Percentiles rank a stretch among this genome's conserved stretches.
Evolutionary conservation across 2,113 vertebrate species (phyloP).

Genomic region (Himantopus leucocephalus): DNA sequence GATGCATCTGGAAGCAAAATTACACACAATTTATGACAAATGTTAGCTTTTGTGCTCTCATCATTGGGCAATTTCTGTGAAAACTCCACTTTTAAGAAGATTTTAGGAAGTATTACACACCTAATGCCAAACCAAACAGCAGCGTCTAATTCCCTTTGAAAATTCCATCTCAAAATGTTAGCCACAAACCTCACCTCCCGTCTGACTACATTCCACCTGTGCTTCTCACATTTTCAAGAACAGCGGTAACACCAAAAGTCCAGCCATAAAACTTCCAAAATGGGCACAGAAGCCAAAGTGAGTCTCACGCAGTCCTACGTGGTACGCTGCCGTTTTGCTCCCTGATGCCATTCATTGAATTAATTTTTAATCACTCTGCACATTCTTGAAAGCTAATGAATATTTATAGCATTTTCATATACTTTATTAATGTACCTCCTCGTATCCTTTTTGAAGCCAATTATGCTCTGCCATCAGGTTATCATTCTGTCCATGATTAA

Average conservation of each 20-base stretch:
- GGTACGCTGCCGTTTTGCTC: background rate
- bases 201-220: background rate
- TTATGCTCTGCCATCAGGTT: conserved; percentile 1
- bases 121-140: background rate
- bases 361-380: conserved; percentile 29
- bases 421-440: conserved; percentile 38
- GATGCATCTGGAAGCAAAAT: background rate
- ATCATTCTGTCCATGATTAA: background rate
- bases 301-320: background rate
- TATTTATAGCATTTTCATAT: conserved; percentile 25
- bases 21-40: background rate
- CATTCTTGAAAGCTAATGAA: conserved; percentile 21
- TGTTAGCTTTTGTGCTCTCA: background rate
- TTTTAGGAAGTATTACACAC: background rate
- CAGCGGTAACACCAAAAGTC: background rate
- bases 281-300: background rate
- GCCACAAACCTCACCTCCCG: background rate
- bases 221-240: background rate
- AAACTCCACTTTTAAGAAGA: background rate
- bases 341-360: background rate
- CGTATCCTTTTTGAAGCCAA: background rate
- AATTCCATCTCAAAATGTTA: background rate
- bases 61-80: background rate
- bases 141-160: background rate
- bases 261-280: background rate